Base-by-base conservation (phyloP, 1,140 invertebrate genomes). In the Vollenhovia emeryi region DNA sequence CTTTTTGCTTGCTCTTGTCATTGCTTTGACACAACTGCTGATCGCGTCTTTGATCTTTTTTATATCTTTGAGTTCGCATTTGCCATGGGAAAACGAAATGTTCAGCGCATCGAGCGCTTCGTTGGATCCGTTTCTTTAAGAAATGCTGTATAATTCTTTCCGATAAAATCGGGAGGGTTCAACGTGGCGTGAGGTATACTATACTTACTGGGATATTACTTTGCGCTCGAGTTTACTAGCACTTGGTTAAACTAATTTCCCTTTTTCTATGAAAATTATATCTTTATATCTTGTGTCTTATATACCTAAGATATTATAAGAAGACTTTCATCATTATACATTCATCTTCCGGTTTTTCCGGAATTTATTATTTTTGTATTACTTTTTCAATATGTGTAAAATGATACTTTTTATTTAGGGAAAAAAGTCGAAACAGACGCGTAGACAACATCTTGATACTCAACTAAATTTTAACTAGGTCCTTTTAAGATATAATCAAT, bases 21-120 rank as follows among this genome's bases (percentile, higher is more conserved):
- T 52, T 45, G 86, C 86, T 69, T 69, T 83, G 50, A 68, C 66
- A 50, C 18, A 43, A 6, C 9, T 52, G 40, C 21, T 45, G 55
- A 50, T 50, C 86, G 21, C 30, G 75, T n/a, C 21, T 69, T 80
- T 86, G 57, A 85, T 88, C 68, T 27, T 52, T 88, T 79, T 85
- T 68, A 43, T 52, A 75, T 45, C 86, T 87, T 73, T 62, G 66
- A 79, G 71, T 74, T 78, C 86, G 36, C 68, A 50, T 36, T 52
- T 24, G n/a, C n/a, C n/a, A n/a, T n/a, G 21, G 15, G 1, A 21
- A 43, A 45, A 76, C 75, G 40, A 64, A 60, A 64, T 36, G 62
- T 79, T 68, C 55, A 21, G 15, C 45, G 60, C 43, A 79, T 40
- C 21, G 40, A 64, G 18, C 18, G 52, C 73, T 75, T 59, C 33